These are phyloP conservation scores for Drosophila quinaria DNA, from an alignment of 2,888 invertebrate species.

Conservation along the genomic window DNA sequence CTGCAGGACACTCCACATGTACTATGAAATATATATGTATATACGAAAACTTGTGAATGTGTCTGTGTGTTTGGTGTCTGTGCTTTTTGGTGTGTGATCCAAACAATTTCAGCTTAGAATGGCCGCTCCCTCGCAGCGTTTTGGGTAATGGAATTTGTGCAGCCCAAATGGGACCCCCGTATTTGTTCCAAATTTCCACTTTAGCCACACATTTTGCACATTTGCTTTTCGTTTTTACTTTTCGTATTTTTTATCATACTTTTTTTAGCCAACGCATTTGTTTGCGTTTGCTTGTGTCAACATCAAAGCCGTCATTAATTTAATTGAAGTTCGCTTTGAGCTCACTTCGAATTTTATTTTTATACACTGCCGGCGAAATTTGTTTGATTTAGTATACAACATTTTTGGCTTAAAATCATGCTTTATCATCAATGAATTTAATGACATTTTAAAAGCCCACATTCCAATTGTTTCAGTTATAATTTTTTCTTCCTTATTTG, in stretches of 20 bases:
- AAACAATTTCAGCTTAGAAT: constrained; percentile 61
- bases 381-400: constrained; percentile 39
- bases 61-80: constrained; percentile 16
- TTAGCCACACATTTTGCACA: constrained; percentile 38
- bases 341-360: constrained; percentile 21
- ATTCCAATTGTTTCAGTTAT: constrained; percentile 1
- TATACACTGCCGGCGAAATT: constrained; percentile 1
- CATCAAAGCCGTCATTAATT: constrained; percentile 71
- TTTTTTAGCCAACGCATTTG: constrained; percentile 31
- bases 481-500: constrained; percentile 17
- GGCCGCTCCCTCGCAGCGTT: constrained; percentile 35
- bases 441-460: constrained; percentile 4
- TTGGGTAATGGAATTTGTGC: constrained; percentile 50
- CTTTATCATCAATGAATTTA: constrained; percentile 13
- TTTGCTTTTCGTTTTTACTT: constrained; percentile 36
- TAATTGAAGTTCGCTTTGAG: constrained; percentile 60
- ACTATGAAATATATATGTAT: constrained; percentile 13
- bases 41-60: not conserved
- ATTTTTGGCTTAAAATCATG: constrained; percentile 12
- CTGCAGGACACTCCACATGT: constrained; percentile 44
- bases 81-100: constrained; percentile 34
- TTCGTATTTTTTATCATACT: constrained; percentile 9
- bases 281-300: constrained; percentile 46
- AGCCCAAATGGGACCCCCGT: constrained; percentile 39
- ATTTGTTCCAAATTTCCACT: constrained; percentile 33